Evolutionary conservation across 2,113 vertebrate genomes (phyloP), one percentile per base, ranked within the genome.

Genomic region (Oncorhynchus clarkii): DNA sequence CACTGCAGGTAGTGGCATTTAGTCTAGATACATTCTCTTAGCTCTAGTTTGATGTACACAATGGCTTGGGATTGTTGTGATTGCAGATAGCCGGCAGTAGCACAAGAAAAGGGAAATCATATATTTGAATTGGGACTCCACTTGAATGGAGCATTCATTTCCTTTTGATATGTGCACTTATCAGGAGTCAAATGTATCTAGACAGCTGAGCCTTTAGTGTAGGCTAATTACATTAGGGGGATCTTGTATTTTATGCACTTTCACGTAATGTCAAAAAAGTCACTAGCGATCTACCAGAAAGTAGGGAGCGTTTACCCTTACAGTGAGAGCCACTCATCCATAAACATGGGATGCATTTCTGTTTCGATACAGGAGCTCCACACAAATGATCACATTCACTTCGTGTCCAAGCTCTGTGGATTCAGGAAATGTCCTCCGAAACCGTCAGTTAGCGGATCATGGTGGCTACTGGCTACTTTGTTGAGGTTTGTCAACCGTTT

Each of bases 351-450:
- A 64, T 76, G 75, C 75, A 71, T 76, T 69, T 78, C 71, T 74
- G 31, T 78, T 73, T 69, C 67, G 39, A 74, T 70, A 64, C 77
- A 79, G 77, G 77, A 79, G 72, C 77, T 29, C 77, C 77, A 57
- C 77, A 79, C 66, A 79, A 79, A 79, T 74, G 77, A 79, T 74
- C 54, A 79, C 72, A 72, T 70, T 79, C 57, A 34, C 67, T 70
- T 74, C 77, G 39, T 31, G 49, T 79, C 67, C 72, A 79, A 79
- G 77, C 77, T 70, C 72, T 79, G 77, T 78, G 77, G 77, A 79
- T 79, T 79, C 67, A 69, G 72, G 54, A 69, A 73, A 74, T 70
- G 77, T 64, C 67, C 71, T 65, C 45, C 72, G 73, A 62, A 79
- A 60, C 49, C 64, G 24, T 68, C 39, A 69, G 77, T 73, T 73